phyloP scores from a whole-genome alignment of 1,140 invertebrate genomes.

The Drosophila albomicans region DNA sequence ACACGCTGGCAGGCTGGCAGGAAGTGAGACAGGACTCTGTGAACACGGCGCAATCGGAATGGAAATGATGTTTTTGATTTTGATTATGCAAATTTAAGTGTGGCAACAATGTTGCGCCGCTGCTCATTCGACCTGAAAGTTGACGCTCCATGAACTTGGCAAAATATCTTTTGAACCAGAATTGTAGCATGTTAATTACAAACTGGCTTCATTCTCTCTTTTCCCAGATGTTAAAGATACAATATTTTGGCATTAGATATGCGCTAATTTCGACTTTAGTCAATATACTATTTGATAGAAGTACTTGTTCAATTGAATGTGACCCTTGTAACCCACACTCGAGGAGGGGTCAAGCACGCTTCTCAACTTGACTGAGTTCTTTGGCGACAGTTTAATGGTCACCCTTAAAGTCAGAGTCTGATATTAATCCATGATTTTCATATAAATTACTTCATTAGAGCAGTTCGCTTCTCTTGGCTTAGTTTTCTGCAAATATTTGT shows the following conservation, averaged over 20 bases:
- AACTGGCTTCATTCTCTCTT: conserved; percentile 9
- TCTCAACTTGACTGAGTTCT: conserved; percentile 27
- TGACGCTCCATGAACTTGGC: conserved; percentile 44
- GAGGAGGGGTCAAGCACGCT: conserved; percentile 21
- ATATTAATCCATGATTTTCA: conserved; percentile 70
- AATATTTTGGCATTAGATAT: conserved; percentile 4
- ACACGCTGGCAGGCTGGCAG: conserved; percentile 1
- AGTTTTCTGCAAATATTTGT: conserved; percentile 51
- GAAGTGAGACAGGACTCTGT: too few species aligned
- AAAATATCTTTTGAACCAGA: conserved; percentile 30
- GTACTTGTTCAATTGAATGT: conserved; percentile 35
- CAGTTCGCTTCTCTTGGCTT: conserved; percentile 22
- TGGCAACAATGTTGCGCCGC: conserved; percentile 71
- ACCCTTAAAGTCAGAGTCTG: conserved; percentile 26
- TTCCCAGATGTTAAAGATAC: neutral
- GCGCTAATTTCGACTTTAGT: conserved; percentile 9
- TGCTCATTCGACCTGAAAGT: conserved; percentile 67
- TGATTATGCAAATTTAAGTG: conserved; percentile 85
- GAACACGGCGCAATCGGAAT: conserved; percentile 37
- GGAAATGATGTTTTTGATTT: conserved; percentile 84
- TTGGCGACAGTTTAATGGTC: conserved; percentile 55
- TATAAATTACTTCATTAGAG: conserved; percentile 76
- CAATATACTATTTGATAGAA: neutral
- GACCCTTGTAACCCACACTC: conserved; percentile 3
- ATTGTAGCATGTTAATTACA: conserved; percentile 55